A percentile compares a stretch with the other conserved stretches of the same genome.
Conservation (phyloP, 2,888 invertebrate genomes). For the Morpho helenor region DNA sequence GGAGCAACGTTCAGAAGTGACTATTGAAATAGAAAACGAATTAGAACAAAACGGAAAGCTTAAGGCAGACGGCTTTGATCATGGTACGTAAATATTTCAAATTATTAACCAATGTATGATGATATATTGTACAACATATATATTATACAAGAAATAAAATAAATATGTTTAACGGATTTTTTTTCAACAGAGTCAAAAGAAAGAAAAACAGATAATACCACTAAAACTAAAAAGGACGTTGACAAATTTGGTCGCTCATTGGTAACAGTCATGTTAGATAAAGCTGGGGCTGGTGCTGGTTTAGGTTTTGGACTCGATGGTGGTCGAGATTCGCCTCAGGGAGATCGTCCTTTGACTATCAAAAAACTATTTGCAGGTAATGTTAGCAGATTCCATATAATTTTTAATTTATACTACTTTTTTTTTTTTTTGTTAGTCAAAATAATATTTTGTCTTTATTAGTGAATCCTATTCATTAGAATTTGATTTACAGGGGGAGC, state of each 20-base stretch:
- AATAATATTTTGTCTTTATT: neutral
- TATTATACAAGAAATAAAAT: no score
- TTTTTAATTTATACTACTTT: no score
- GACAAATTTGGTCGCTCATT: slow-evolving; percentile 41
- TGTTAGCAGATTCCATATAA: neutral
- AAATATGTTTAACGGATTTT: neutral
- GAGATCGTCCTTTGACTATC: slow-evolving; percentile 92
- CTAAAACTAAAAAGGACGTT: slow-evolving; percentile 26
- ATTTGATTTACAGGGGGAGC: slow-evolving; percentile 84
- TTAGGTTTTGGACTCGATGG: slow-evolving; percentile 97
- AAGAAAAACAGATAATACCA: slow-evolving; percentile 28
- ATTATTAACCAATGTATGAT: no score
- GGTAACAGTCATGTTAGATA: slow-evolving; percentile 74
- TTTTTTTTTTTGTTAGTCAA: neutral
- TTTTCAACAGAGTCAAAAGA: slow-evolving; percentile 66
- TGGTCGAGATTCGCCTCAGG: slow-evolving; percentile 93
- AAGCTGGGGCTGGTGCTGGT: slow-evolving; percentile 86
- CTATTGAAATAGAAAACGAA: slow-evolving; percentile 85
- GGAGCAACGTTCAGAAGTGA: slow-evolving; percentile 89
- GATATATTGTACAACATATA: no score
- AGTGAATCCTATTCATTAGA: neutral
- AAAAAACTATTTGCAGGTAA: slow-evolving; percentile 96
- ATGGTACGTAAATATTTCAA: slow-evolving; percentile 40
- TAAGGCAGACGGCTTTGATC: slow-evolving; percentile 65
- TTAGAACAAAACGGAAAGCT: slow-evolving; percentile 44